Evolutionary conservation across 2,113 vertebrate species (phyloP), one percentile per base, ranked within the genome.

Genomic region (Globicephala melas): DNA sequence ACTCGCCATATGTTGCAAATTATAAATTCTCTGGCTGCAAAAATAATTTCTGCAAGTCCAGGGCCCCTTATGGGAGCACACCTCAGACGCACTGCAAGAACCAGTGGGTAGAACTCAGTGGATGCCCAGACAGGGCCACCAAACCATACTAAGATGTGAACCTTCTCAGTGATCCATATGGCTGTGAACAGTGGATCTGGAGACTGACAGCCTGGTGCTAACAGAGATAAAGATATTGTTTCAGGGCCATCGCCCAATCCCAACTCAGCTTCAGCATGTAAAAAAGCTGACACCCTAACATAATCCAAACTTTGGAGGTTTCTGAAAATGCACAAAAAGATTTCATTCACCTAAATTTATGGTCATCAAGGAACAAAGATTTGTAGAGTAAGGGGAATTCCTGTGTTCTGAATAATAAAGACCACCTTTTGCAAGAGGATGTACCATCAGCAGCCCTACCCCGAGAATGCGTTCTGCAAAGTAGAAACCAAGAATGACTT

Each of bases 1-100:
- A 98, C 97, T 98, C 97, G 97, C 98, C 98, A 98, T 98, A 98
- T 98, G 98, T 96, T 98, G 97, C 96, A 95, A 98, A 98, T 98
- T 98, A 98, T 97, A 97, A 98, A 92, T 97, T 91, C 23, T 95
- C 62, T 92, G 97, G 95, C 96, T 97, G 67, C 76, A 97, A 96
- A 95, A 92, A 96, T 93, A 93, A 98, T 97, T 95, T 97, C 90
- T 95, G 96, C 94, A 88, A 96, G 96, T 97, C 98, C 95, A 95
- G 80, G 77, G 87, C 79, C 95, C 97, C 96, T 95, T 91, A 44
- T 68, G 47, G 84, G 31, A 95, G 31, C 81, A 93, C 79, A 96
- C 80, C 81, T 97, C 94, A 21, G 70, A 84, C 33, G 38, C 41
- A 86, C 6, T 21, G 47, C n/a, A 80, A 63, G 44, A 92, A 89